Evolutionary conservation across 2,888 invertebrate genomes (phyloP), one percentile per base, ranked within the genome.

Genomic region (Drosophila tripunctata): DNA sequence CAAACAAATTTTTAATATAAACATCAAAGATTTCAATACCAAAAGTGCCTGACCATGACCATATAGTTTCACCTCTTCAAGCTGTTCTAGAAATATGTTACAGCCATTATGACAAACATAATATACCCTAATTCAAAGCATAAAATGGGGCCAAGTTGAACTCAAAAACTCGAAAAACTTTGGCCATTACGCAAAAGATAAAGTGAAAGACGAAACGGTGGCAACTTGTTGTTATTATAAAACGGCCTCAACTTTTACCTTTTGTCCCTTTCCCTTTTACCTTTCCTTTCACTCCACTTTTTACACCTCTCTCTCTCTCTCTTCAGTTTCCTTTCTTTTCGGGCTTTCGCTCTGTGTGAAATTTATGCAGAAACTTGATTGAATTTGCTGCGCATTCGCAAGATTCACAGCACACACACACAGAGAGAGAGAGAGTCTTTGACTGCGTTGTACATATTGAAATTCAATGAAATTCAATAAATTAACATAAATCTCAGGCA

Each of bases 311-410:
- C 21, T n/a, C 21, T 4, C 21, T 21, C 21, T 21, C 21, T 21
- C 21, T 4, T 21, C 8, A 10, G 2, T 1, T 10, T 27, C 8
- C 4, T 21, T 14, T 22, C 8, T 15, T n/a, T 12, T 15, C 0
- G 4, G 0, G 7, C 12, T n/a, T 17, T 19, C 41, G 6, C 7
- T 7, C n/a, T 40, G 67, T 41, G 52, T 65, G 74, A 78, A 87
- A 84, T 87, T 81, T 87, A 83, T 87, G 82, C 87, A 62, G 19
- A 67, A 81, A 72, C 67, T 78, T 75, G 85, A 83, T 87, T 87
- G 85, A 87, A 87, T 87, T 78, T 81, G 36, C 62, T 48, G 57
- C 41, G 66, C 73, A 45, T 75, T 45, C 63, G 63, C 38, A 69
- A 63, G 65, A 69, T 77, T 80, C 73, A n/a, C 64, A 67, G 62